Evolutionary conservation across 2,888 invertebrate species (phyloP), one percentile per base, ranked within the genome.

Genomic region (Ochropleura leucogaster): DNA sequence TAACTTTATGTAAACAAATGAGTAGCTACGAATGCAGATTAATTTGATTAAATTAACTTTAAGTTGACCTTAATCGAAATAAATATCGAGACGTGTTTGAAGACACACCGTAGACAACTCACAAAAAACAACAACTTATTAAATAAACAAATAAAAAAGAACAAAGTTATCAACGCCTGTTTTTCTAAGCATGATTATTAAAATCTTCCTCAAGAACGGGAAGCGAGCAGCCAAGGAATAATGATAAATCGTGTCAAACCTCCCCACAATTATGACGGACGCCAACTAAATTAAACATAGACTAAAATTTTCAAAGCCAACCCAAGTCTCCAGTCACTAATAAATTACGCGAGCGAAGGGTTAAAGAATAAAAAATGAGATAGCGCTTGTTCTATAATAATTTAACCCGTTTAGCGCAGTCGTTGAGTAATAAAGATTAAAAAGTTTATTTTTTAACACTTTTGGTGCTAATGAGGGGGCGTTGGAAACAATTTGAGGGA

Each of bases 401-500:
- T 95, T 91, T 96, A 96, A 96, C 95, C 93, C 96, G 95, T 96
- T 96, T 96, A 96, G 93, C 95, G 93, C 89, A 93, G 94, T 93
- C 94, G 92, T 89, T 91, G 92, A 95, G 95, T 96, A 96, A 96
- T 96, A 96, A 96, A 96, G 96, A 96, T 96, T 96, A 96, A 96
- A 96, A 96, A 96, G 96, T 96, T 96, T 95, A 95, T 95, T 95
- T 95, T 96, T 96, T 96, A 96, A 96, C 96, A 96, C 96, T 96
- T 95, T 95, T 93, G 94, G 96, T 95, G 96, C 94, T 96, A 96
- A 96, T 96, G 96, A 96, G 95, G 96, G 96, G 96, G 96, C 95
- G 96, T 95, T 95, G 94, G 94, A 96, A 96, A 96, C 96, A 96
- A 96, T 96, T 96, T 96, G 96, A 96, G 93, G 96, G 96, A 96